These are phyloP conservation scores for Suillia variegata DNA, from an alignment of 2,888 invertebrate genomes.

Conservation along the genomic window DNA sequence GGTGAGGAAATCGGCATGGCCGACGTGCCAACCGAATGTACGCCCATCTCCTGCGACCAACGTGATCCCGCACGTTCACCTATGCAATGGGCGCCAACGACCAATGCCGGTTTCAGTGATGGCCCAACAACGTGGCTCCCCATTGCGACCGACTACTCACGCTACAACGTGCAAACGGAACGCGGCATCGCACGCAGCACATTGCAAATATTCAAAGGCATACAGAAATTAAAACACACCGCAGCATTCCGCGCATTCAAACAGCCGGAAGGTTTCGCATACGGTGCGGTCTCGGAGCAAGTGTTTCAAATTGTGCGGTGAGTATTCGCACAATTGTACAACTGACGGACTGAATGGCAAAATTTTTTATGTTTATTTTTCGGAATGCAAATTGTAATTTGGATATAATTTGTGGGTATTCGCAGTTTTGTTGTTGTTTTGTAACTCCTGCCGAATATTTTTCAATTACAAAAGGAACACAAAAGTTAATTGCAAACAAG, in stretches of 20 bases:
- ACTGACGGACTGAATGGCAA: too few relatives aligned
- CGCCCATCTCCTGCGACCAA: conserved; percentile 45
- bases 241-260: conserved; percentile 54
- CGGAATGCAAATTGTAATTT: too few relatives aligned
- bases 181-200: conserved; percentile 64
- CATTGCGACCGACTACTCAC: conserved; percentile 67
- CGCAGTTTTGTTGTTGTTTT: too few relatives aligned
- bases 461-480: too few relatives aligned
- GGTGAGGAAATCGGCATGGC: conserved; percentile 77
- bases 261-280: conserved; percentile 41
- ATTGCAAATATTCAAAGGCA: conserved; percentile 65
- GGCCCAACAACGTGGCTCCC: conserved; percentile 69
- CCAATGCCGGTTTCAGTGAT: conserved; percentile 68
- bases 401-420: too few relatives aligned
- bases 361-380: too few relatives aligned
- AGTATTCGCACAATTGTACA: too few relatives aligned
- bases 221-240: conserved; percentile 63
- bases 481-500: too few relatives aligned
- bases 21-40: conserved; percentile 60
- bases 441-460: too few relatives aligned
- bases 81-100: conserved; percentile 65
- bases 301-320: conserved; percentile 53
- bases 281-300: conserved; percentile 46
- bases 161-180: conserved; percentile 67
- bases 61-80: conserved; percentile 68